phyloP scores from a whole-genome alignment of 2,888 invertebrate species.

The Caenorhabditis wallacei region DNA sequence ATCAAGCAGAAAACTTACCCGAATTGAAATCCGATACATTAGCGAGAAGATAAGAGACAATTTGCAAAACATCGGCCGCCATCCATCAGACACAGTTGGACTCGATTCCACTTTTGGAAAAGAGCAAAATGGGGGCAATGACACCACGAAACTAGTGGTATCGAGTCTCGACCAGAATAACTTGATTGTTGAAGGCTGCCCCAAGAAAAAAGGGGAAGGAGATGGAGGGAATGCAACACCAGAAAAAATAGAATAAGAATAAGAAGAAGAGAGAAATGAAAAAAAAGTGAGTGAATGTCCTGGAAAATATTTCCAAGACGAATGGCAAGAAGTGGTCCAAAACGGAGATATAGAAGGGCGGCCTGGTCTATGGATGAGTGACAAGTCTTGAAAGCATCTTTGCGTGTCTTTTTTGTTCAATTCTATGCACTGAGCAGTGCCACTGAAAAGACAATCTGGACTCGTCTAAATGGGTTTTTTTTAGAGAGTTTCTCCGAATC shows the following conservation, averaged over 20 bases:
- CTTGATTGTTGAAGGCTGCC: slow-evolving; percentile 41
- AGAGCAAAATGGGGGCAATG: slow-evolving; percentile 31
- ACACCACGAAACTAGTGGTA: slow-evolving; percentile 25
- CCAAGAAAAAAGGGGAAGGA: background rate
- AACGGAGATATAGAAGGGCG: slow-evolving; percentile 38
- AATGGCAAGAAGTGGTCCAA: slow-evolving; percentile 49
- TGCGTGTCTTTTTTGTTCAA: slow-evolving; percentile 63
- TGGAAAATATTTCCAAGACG: slow-evolving; percentile 41
- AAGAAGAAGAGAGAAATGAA: slow-evolving; percentile 21
- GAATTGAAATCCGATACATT: slow-evolving; percentile 80
- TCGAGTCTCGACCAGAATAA: slow-evolving; percentile 25
- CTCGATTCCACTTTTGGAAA: slow-evolving; percentile 31
- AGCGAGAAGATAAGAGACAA: slow-evolving; percentile 81
- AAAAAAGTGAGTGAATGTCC: slow-evolving; percentile 52
- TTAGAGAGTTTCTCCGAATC: background rate
- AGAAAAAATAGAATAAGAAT: slow-evolving; percentile 11
- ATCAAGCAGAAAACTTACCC: slow-evolving; percentile 56
- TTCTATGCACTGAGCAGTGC: slow-evolving; percentile 18
- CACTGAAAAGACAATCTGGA: slow-evolving; percentile 51
- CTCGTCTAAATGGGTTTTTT: slow-evolving; percentile 47
- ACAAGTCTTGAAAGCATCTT: slow-evolving; percentile 64
- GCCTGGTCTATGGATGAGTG: slow-evolving; percentile 59
- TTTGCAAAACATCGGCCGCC: slow-evolving; percentile 82
- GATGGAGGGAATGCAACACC: slow-evolving; percentile 40
- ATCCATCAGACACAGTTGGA: slow-evolving; percentile 63